These are phyloP conservation scores for Drosophila emarginata DNA, from an alignment of 2,888 invertebrate genomes.

Conservation along the genomic window DNA sequence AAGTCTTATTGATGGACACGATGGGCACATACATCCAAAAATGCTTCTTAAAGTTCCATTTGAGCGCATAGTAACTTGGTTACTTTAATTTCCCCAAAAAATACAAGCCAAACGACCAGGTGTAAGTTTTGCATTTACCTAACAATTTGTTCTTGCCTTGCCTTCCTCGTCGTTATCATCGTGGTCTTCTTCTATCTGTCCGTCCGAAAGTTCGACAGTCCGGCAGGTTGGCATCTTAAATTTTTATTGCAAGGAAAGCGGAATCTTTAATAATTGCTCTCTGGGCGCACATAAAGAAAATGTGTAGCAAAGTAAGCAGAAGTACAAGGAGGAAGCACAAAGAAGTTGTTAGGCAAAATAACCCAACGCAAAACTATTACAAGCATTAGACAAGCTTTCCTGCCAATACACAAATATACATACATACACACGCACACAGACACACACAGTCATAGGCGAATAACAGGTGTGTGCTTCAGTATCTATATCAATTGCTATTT, in stretches of 20 bases:
- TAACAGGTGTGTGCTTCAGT: conserved; percentile 33
- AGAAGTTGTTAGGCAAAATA: conserved; percentile 33
- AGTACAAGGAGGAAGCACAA: conserved; percentile 33
- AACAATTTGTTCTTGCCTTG: conserved; percentile 50
- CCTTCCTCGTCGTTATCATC: conserved; percentile 7
- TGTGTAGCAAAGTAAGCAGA: conserved; percentile 74
- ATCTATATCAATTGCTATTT: conserved; percentile 18
- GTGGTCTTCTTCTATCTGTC: conserved; percentile 10
- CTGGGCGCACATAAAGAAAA: conserved; percentile 66
- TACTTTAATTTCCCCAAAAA: neutral
- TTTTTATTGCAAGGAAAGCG: conserved; percentile 73
- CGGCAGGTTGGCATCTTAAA: conserved; percentile 58
- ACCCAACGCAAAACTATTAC: conserved; percentile 55
- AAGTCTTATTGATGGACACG: conserved; percentile 43
- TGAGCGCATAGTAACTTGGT: conserved; percentile 1
- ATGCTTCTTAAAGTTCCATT: conserved; percentile 24
- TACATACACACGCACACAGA: conserved; percentile 10
- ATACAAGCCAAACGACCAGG: conserved; percentile 44
- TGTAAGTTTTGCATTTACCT: conserved; percentile 72
- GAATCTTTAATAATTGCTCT: conserved; percentile 73
- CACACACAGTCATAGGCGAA: conserved; percentile 27
- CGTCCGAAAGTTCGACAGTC: neutral
- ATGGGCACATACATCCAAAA: neutral
- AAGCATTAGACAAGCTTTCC: conserved; percentile 45
- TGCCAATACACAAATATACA: conserved; percentile 5